Evolutionary conservation across 35 echinoderm and acorn worm species (phyloP).

Genomic region (Amphiura filiformis): DNA sequence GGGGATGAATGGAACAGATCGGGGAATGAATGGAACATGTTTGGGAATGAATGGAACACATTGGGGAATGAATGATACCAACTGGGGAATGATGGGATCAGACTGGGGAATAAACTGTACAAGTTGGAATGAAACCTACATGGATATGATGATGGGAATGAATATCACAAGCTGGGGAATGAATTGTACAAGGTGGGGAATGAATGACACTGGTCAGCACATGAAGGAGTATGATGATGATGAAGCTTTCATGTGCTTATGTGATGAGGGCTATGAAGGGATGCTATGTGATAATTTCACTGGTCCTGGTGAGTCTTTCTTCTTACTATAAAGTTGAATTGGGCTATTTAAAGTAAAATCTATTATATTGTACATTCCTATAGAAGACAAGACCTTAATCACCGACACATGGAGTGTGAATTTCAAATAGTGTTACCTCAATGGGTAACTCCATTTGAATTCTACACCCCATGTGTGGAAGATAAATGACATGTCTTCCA

Average conservation of each 20-base stretch:
- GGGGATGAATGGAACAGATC: background rate
- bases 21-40: too few relatives aligned
- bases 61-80: background rate
- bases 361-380: too few relatives aligned
- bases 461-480: too few relatives aligned
- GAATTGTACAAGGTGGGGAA: background rate
- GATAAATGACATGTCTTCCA: too few relatives aligned
- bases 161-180: background rate
- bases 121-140: background rate
- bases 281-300: background rate
- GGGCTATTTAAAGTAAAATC: too few relatives aligned
- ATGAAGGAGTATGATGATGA: background rate
- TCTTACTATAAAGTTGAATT: too few relatives aligned
- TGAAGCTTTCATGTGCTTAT: background rate
- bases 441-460: too few relatives aligned
- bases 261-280: background rate
- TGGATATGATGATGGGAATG: background rate
- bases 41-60: background rate
- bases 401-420: too few relatives aligned
- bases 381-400: too few relatives aligned
- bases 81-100: background rate
- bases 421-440: too few relatives aligned
- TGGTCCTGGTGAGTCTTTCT: background rate
- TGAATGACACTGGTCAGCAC: background rate
- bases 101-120: conserved; percentile 1